These are phyloP conservation scores for Daptonema setosum DNA, from an alignment of 2,888 invertebrate species.

Conservation along the genomic window DNA sequence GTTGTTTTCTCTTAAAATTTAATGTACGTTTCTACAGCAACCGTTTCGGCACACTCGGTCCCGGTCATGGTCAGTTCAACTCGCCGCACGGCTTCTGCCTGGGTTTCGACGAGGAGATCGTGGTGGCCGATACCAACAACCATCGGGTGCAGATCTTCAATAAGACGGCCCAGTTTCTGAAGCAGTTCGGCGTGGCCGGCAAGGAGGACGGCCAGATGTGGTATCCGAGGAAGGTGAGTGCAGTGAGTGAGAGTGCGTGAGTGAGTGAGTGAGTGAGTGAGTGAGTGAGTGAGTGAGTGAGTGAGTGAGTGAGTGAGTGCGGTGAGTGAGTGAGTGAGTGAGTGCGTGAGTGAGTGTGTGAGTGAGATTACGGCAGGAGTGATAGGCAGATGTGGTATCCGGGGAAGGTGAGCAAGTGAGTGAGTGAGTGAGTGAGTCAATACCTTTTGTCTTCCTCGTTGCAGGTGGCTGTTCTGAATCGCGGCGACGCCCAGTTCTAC, in stretches of 20 bases:
- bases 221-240: slow-evolving; percentile 74
- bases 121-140: slow-evolving; percentile 63
- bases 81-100: slow-evolving; percentile 91
- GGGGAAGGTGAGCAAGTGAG: too few relatives aligned
- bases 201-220: slow-evolving; percentile 87
- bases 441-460: too few relatives aligned
- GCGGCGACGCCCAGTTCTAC: slow-evolving; percentile 45
- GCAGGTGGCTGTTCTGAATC: slow-evolving; percentile 45
- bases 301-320: too few relatives aligned
- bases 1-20: too few relatives aligned
- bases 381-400: neutral
- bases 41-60: slow-evolving; percentile 80
- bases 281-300: too few relatives aligned
- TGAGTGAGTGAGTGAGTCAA: too few relatives aligned
- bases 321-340: too few relatives aligned
- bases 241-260: too few relatives aligned
- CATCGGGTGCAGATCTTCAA: slow-evolving; percentile 80
- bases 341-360: too few relatives aligned
- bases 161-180: slow-evolving; percentile 72
- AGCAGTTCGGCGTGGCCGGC: slow-evolving; percentile 78
- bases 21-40: slow-evolving; percentile 37
- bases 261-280: neutral
- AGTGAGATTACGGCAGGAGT: too few relatives aligned
- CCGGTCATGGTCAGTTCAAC: slow-evolving; percentile 73
- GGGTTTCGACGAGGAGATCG: slow-evolving; percentile 78